Percentiles rank a stretch among this genome's conserved stretches.
Conservation (phyloP, 2,797 vertebrate genomes). For the Pygocentrus nattereri region DNA sequence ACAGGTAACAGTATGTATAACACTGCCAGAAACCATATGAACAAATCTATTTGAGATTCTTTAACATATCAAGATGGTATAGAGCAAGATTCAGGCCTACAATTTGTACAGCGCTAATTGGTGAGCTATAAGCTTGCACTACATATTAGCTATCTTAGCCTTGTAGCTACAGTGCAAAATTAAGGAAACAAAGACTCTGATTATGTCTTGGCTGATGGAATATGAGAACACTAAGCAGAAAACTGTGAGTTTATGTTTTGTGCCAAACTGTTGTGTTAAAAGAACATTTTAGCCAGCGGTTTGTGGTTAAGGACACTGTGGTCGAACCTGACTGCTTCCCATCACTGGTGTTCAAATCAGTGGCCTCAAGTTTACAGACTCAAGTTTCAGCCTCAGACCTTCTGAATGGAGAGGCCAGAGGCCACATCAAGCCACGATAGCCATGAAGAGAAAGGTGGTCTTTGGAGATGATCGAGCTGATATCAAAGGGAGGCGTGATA, state of each 20-base stretch:
- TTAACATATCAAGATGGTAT: neutral
- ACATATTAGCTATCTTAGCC: neutral
- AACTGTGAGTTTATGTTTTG: neutral
- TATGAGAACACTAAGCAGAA: neutral
- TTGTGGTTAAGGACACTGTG: conserved; percentile 40
- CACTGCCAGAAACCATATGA: neutral
- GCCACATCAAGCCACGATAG: neutral
- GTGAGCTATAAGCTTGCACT: neutral
- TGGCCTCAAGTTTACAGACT: conserved; percentile 9
- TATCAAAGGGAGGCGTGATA: conserved; percentile 25
- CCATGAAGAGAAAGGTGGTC: conserved; percentile 6
- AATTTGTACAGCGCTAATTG: neutral
- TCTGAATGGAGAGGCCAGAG: neutral
- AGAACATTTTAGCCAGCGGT: conserved; percentile 13
- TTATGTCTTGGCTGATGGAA: neutral
- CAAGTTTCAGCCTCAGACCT: conserved; percentile 26
- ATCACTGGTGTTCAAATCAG: conserved; percentile 20
- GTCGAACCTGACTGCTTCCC: conserved; percentile 21
- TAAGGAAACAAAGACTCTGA: neutral
- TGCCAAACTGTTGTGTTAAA: neutral
- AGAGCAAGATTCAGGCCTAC: neutral
- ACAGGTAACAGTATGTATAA: neutral
- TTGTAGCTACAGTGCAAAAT: neutral
- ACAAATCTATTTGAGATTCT: neutral
- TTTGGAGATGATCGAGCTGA: conserved; percentile 21